Base-by-base conservation (phyloP, 2,797 vertebrate species). In the Scolopax bukidnonensis region DNA sequence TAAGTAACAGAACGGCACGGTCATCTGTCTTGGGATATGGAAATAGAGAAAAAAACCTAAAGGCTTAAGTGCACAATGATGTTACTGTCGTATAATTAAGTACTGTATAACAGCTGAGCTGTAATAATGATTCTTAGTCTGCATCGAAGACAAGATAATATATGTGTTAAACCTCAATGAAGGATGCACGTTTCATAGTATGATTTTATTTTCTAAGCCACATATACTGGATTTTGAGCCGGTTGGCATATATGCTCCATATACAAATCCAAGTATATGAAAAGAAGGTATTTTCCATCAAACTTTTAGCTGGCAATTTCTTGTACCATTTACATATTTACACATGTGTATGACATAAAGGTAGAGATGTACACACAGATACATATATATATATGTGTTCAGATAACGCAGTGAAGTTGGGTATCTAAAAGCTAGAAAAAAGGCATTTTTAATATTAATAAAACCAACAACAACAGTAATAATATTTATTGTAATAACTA, bases 71-170 rank as follows among this genome's bases (percentile, higher is more conserved):
- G 11, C 56, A 51, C 32, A 41, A 7, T 10, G 5, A 83, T 79
- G 54, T 82, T 79, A 64, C 40, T 91, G 71, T 67, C 59, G 33
- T 51, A 70, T 54, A 67, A 20, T 36, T 28, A 80, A 67, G 12
- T 74, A 43, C 38, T 43, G 60, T 79, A 4, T 77, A 87, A 83
- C 43, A 85, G 30, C 60, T 91, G 60, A 91, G 38, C 43, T 83
- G 27, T 86, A 77, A 69, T 50, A 89, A 36, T 50, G 51, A 28
- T 87, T 81, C 60, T 83, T 25, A 18, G 50, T 87, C 40, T 1
- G 0, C 0, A 0, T 24, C 0, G 0, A 90, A 38, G 36, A 40
- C 32, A 36, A 24, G 28, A 14, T 75, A 59, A 17, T 4, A 0
- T 25, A 15, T 5, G 2, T 74, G 10, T 33, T 84, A 50, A 56